These are phyloP conservation scores for Leptopterna dolabrata DNA, from an alignment of 2,888 invertebrate genomes.

Conservation along the genomic window DNA sequence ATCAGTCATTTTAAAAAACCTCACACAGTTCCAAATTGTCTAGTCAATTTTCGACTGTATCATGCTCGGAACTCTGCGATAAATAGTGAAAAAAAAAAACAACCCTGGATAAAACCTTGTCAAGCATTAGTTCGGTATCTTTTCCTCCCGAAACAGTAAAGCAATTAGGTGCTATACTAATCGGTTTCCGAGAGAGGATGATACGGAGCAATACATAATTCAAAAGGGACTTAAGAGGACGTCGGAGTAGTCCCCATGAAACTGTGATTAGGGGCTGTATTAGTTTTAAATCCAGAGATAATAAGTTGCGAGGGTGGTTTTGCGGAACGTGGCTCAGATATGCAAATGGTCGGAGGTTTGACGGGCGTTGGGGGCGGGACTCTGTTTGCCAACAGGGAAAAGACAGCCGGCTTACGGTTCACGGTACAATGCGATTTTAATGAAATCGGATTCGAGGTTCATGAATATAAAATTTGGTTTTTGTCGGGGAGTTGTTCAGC, in stretches of 20 bases:
- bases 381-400: background rate
- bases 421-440: background rate
- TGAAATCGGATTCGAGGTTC: background rate
- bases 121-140: background rate
- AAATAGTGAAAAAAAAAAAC: too few relatives aligned
- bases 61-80: too few relatives aligned
- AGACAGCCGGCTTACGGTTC: background rate
- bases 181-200: conserved; percentile 14
- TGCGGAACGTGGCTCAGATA: conserved; percentile 25
- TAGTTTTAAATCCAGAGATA: conserved; percentile 59
- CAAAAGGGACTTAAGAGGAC: background rate
- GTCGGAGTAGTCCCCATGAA: conserved; percentile 41
- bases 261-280: conserved; percentile 57
- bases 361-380: background rate
- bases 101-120: background rate
- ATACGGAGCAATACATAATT: conserved; percentile 49
- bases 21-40: too few relatives aligned
- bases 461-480: background rate
- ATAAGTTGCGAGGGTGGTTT: conserved; percentile 40
- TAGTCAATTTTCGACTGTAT: too few relatives aligned
- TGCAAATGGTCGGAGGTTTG: conserved; percentile 13
- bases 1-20: too few relatives aligned
- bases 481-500: too few relatives aligned
- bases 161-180: conserved; percentile 29
- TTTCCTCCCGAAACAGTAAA: background rate